These are phyloP conservation scores for Crocodylus rhombifer DNA, from an alignment of 2,797 vertebrate genomes.

Conservation along the genomic window DNA sequence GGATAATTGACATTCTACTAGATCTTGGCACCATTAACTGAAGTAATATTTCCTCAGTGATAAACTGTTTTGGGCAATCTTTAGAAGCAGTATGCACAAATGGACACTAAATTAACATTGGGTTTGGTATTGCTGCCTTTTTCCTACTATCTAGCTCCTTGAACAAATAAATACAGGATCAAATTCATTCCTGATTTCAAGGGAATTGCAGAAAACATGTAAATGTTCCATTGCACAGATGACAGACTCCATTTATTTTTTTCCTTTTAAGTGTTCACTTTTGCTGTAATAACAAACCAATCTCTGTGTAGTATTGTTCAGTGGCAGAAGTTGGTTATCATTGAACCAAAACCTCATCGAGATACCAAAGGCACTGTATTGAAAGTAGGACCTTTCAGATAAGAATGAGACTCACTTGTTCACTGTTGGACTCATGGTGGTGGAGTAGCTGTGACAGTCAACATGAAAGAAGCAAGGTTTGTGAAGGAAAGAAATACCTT, in stretches of 20 bases:
- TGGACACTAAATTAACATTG: neutral
- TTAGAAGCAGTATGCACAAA: constrained; percentile 7
- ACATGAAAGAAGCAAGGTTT: no score
- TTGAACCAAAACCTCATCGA: neutral
- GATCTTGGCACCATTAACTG: neutral
- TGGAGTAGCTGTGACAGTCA: no score
- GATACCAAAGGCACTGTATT: neutral
- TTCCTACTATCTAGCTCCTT: neutral
- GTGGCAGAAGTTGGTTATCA: neutral
- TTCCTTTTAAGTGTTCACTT: neutral
- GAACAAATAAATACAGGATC: constrained; percentile 31
- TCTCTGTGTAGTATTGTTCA: constrained; percentile 11
- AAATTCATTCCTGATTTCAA: constrained; percentile 32
- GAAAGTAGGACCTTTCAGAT: neutral
- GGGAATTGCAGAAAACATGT: neutral
- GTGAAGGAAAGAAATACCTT: no score
- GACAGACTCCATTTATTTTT: neutral
- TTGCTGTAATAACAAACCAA: neutral
- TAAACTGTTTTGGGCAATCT: constrained; percentile 1
- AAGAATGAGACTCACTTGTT: neutral
- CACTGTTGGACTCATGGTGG: neutral
- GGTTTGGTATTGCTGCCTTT: neutral
- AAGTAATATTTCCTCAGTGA: constrained; percentile 35
- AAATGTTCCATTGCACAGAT: constrained; percentile 12
- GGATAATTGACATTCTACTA: neutral